Base-by-base conservation (phyloP, 64 coral and sea anemone genomes). In the Porites australiensis region DNA sequence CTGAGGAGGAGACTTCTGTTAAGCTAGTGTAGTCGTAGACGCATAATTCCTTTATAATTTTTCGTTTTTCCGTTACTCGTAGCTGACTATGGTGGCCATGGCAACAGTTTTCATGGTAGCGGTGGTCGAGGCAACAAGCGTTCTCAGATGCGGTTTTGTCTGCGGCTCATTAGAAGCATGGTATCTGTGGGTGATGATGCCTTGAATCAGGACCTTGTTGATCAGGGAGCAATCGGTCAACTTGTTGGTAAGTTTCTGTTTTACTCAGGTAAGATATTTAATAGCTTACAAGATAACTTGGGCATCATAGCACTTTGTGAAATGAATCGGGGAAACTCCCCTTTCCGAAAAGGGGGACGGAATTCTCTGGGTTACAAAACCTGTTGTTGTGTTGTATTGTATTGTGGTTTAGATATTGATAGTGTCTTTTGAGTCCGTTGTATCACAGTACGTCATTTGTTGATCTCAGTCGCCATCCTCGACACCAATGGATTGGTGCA, bases 41-140 rank as follows among this genome's bases (percentile, higher is more conserved):
- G 73, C 6, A 23, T 76, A 2, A 46, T 21, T 59, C 50, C 78
- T 59, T 64, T 22, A 15, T 13, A 12, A 16, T 4, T 13, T 15
- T 11, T 16, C 15, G 50, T 49, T 58, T 75, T 22, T 18, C 46
- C 44, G 2, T 71, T 44, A 27, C 22, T 88, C 51, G 76, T 74
- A 99, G 98, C 87, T 76, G 98, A 99, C 48, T 99, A 99, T 96
- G 98, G 98, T 96, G 98, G 98, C 2, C 98, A 99, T 96, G 98
- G 98, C 20, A 99, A 99, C 88, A 99, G 98, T 91, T 99, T 90
- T 72, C 94, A 96, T 93, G 98, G 94, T 61, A 93, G 60, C 44
- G 98, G 94, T 92, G 98, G 98, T 54, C 98, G 98, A 91, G 98
- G 98, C 14, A 99, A 99, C 88, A 99, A 99, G 57, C 86, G 98